Conservation (phyloP, 2,113 vertebrate species). For the Thalassoma bifasciatum region DNA sequence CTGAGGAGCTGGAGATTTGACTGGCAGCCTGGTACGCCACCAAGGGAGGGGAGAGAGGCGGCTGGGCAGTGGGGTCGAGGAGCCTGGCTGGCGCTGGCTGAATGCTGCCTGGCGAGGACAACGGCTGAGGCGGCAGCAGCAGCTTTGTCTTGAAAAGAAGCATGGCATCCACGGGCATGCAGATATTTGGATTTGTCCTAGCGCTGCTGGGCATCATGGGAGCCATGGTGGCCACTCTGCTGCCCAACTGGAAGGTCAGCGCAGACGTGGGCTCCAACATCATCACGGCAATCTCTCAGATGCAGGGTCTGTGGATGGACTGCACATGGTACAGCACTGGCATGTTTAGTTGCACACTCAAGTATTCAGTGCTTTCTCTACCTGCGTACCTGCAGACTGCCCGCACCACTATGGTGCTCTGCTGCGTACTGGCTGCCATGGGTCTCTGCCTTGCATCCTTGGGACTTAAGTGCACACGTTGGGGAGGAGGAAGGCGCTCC, state of each 20-base stretch:
- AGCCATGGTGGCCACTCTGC: constrained; percentile 88
- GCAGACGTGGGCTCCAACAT: constrained; percentile 91
- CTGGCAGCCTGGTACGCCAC: constrained; percentile 65
- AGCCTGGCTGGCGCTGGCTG: constrained; percentile 71
- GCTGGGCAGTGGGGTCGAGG: constrained; percentile 71
- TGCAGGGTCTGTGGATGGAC: constrained; percentile 98
- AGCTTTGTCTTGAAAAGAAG: constrained; percentile 53
- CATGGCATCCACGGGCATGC: constrained; percentile 91
- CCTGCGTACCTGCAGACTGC: constrained; percentile 92
- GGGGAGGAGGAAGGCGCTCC: constrained; percentile 87
- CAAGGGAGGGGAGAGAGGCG: constrained; percentile 50
- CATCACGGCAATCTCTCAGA: constrained; percentile 91
- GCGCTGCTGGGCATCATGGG: constrained; percentile 90
- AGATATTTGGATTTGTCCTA: constrained; percentile 93
- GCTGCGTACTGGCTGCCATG: constrained; percentile 89
- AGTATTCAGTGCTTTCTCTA: constrained; percentile 90
- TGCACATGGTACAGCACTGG: constrained; percentile 98
- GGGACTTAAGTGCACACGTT: constrained; percentile 92
- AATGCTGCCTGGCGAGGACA: constrained; percentile 77
- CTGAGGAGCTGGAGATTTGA: constrained; percentile 66
- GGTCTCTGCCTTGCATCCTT: constrained; percentile 90
- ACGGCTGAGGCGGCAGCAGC: constrained; percentile 61
- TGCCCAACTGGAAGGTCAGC: constrained; percentile 96
- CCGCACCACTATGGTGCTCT: constrained; percentile 93
- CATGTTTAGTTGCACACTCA: constrained; percentile 95